Evolutionary conservation across 2,113 vertebrate genomes (phyloP), one percentile per base, ranked within the genome.

Genomic region (Seriola aureovittata): DNA sequence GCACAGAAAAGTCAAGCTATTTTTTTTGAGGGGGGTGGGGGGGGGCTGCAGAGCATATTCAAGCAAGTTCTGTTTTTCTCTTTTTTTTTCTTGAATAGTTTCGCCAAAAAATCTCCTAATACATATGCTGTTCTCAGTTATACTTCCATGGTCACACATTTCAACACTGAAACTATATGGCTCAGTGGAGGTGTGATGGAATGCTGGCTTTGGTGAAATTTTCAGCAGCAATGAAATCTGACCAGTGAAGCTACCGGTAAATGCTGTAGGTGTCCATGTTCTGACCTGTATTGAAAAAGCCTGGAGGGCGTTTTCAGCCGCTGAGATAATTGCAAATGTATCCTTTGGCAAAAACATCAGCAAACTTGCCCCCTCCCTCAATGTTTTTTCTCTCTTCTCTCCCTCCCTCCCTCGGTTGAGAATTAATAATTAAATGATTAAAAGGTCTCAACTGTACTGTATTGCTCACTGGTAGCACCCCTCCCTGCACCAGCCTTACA

Each of bases 381-480:
- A 72, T 76, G 36, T n/a, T 64, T 64, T 79, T 63, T 79, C 40
- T 82, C 65, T 42, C 32, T 50, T 52, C 60, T 42, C 34, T 21
- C 42, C 9, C 34, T 23, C n/a, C 74, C 72, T 55, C 63, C 32
- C 52, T 81, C 64, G 73, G 77, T 71, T 65, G 40, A 78, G 75
- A 91, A 91, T 90, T 93, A 93, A 93, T 92, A 89, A 72, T 71
- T 71, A 71, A 84, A 90, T 92, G 89, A 92, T 94, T 91, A 93
- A 93, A 92, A 93, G 89, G 90, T 86, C 80, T 88, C 72, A 81
- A 87, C 89, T 84, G 88, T 73, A 89, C 87, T 57, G 82, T 86
- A 79, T 88, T 83, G 80, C 87, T 92, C 87, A 92, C 82, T 34
- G 84, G 81, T 73, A 82, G 83, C 80, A 52, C 80, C 80, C 73